Percentiles rank a stretch among this genome's conserved stretches.
phyloP scores from a whole-genome alignment of 1,140 invertebrate genomes.

The Tetramorium parvispinum region DNA sequence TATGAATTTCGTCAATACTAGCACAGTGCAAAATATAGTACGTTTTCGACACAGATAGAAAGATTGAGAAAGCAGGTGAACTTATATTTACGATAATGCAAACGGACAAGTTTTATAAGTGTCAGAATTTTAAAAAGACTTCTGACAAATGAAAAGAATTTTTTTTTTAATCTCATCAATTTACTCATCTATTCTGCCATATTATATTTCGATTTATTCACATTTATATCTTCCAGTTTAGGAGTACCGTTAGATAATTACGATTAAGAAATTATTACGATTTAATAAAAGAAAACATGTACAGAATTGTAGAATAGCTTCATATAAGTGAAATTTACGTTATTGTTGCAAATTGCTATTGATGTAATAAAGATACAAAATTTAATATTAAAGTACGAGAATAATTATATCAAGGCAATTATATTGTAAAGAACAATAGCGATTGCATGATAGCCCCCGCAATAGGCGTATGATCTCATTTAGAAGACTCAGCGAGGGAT shows the following conservation, averaged over 20 bases:
- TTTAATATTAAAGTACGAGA: neutral
- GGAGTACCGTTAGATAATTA: neutral
- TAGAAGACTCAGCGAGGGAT: conserved; percentile 8
- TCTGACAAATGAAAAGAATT: neutral
- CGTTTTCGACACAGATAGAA: neutral
- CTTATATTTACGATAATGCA: neutral
- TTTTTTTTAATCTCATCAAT: neutral
- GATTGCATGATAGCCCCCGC: conserved; percentile 16
- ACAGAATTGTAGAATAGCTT: neutral
- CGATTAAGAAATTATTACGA: neutral
- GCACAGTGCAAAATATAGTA: neutral
- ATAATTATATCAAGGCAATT: conserved; percentile 23
- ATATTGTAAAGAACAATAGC: conserved; percentile 12
- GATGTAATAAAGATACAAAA: conserved; percentile 26
- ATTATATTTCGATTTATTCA: neutral
- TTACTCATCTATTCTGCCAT: neutral
- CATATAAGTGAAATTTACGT: conserved; percentile 19
- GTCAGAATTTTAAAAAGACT: neutral
- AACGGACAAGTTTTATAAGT: neutral
- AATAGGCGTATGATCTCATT: conserved; percentile 21
- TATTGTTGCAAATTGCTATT: conserved; percentile 6
- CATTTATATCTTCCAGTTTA: neutral
- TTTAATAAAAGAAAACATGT: neutral
- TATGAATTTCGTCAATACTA: neutral
- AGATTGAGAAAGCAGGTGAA: neutral